Evolutionary conservation across 2,888 invertebrate genomes (phyloP).

Genomic region (Sphaeridia pumilis): DNA sequence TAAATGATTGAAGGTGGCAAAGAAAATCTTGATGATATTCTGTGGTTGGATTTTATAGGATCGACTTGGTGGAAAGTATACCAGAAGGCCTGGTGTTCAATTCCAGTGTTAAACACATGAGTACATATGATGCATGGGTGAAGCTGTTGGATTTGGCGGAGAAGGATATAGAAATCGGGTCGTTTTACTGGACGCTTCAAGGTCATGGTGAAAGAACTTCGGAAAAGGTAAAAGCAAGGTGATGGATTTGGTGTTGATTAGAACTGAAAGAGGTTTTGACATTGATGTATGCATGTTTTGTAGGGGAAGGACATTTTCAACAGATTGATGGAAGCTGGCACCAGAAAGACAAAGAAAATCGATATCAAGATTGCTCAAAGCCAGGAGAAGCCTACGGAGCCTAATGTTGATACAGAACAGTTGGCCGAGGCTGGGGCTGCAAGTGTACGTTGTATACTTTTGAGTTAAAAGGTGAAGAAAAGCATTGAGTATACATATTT

Average conservation of each 20-base stretch:
- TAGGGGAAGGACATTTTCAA: constrained; percentile 83
- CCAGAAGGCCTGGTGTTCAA: constrained; percentile 75
- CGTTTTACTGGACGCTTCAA: constrained; percentile 85
- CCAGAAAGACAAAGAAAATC: constrained; percentile 54
- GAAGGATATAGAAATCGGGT: constrained; percentile 73
- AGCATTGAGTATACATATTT: no score
- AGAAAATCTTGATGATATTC: no score
- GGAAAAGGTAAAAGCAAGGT: constrained; percentile 12
- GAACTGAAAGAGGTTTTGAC: not conserved
- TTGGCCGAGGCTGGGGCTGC: constrained; percentile 66
- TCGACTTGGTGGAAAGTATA: constrained; percentile 82
- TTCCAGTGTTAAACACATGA: constrained; percentile 48
- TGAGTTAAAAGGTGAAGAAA: not conserved
- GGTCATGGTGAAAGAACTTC: constrained; percentile 63
- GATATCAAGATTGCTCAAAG: constrained; percentile 76
- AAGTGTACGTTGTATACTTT: constrained; percentile 44
- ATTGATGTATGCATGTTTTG: constrained; percentile 21
- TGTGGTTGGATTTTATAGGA: no score
- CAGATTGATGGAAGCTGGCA: constrained; percentile 59
- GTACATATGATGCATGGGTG: constrained; percentile 73
- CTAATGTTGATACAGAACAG: constrained; percentile 67
- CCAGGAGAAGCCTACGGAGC: constrained; percentile 47
- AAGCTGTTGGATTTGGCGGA: constrained; percentile 65
- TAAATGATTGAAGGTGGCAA: no score
- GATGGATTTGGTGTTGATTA: no score